Conservation (phyloP, 1,140 invertebrate genomes). For the Aphelenchoides besseyi region DNA sequence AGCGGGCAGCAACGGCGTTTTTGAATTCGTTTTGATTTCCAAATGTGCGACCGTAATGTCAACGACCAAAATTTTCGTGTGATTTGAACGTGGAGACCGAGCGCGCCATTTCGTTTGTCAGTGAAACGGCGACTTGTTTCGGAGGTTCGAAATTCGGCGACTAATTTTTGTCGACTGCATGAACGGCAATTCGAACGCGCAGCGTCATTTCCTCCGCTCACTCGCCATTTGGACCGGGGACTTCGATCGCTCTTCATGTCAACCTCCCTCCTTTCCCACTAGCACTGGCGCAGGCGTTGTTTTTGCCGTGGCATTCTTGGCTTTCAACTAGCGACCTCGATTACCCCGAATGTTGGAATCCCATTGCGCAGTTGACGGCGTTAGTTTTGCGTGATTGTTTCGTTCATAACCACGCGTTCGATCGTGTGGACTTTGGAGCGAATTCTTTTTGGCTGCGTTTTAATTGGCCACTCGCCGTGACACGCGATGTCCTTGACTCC, state of each 20-base stretch:
- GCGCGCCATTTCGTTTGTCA: constrained; percentile 5
- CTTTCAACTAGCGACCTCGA: background rate
- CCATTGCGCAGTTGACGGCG: background rate
- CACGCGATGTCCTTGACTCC: constrained; percentile 1
- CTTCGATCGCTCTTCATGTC: background rate
- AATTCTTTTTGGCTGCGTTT: background rate
- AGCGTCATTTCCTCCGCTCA: background rate
- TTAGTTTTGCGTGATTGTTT: background rate
- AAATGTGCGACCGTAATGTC: too few species aligned
- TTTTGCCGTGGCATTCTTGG: background rate
- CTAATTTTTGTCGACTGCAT: background rate
- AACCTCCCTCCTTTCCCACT: too few species aligned
- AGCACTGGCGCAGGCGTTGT: too few species aligned
- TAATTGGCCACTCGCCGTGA: background rate
- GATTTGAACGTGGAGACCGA: too few species aligned
- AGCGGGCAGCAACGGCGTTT: too few species aligned
- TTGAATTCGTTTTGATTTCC: too few species aligned
- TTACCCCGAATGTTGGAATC: background rate
- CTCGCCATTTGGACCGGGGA: background rate
- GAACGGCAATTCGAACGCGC: background rate
- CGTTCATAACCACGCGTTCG: background rate
- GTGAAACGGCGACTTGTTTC: constrained; percentile 6
- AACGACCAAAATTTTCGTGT: too few species aligned
- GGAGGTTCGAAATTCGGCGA: background rate
- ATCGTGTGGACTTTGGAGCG: background rate